Evolutionary conservation across 1,140 invertebrate genomes (phyloP).

Genomic region (Drosophila navojoa): DNA sequence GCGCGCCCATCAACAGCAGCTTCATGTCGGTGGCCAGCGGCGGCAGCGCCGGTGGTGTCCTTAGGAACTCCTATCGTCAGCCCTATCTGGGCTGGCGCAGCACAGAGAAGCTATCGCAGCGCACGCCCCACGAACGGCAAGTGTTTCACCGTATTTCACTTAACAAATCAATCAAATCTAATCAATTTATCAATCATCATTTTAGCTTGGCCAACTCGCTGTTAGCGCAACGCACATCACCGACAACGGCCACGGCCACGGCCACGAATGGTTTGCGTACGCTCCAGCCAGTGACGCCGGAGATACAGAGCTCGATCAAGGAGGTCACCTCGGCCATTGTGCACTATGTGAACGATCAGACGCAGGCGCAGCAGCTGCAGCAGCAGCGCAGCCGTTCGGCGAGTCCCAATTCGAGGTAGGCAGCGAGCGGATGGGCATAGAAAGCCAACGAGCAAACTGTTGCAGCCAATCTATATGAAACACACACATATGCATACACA

Average conservation of each 20-base stretch:
- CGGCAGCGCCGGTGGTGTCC: constrained; percentile 54
- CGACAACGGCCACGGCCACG: constrained; percentile 34
- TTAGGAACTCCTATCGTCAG: constrained; percentile 87
- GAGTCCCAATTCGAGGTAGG: constrained; percentile 83
- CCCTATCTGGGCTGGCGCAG: constrained; percentile 96
- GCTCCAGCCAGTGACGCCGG: constrained; percentile 86
- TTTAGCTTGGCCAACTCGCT: constrained; percentile 88
- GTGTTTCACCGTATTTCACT: not conserved
- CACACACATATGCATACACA: not conserved
- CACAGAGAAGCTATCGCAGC: constrained; percentile 90
- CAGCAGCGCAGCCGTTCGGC: constrained; percentile 83
- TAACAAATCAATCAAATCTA: not conserved
- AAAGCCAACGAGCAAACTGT: constrained; percentile 15
- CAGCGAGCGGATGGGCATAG: constrained; percentile 31
- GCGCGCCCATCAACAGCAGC: constrained; percentile 78
- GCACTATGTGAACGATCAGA: constrained; percentile 92
- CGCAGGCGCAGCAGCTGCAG: constrained; percentile 46
- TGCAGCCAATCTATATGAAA: constrained; percentile 22
- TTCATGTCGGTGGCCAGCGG: constrained; percentile 80
- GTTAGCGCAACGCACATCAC: constrained; percentile 84
- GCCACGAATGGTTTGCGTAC: constrained; percentile 45
- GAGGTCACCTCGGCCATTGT: constrained; percentile 97
- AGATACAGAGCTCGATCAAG: constrained; percentile 95
- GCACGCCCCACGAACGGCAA: constrained; percentile 91
- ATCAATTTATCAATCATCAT: not conserved